Base-by-base conservation (phyloP, 1,140 invertebrate species). In the Leptopilina boulardi region DNA sequence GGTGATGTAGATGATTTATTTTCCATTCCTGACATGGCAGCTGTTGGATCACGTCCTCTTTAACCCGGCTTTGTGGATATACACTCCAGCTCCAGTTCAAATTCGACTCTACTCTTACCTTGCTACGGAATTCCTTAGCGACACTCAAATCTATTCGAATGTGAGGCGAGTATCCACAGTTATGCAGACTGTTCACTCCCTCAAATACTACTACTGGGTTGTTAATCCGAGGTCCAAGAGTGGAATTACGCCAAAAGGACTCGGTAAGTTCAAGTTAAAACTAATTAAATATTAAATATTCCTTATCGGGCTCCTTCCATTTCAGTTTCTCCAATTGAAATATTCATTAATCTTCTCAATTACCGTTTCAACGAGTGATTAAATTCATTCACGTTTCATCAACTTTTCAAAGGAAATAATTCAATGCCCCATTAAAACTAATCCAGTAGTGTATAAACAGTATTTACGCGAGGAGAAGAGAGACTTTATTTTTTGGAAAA, bases 191-290 rank as follows among this genome's bases (percentile, higher is more conserved):
- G 97, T 99, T 79, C 98, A 99, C 88, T 98, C 99, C 0, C 92
- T 99, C 38, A 99, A 99, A 91, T 99, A 98, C 88, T 99, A 99
- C 91, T 99, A 99, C 89, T 99, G 98, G 98, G 97, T 99, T 15
- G 96, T 97, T 3, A 99, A 98, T 93, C 98, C 98, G 1, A 93
- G 96, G 81, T 94, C 96, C 44, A 98, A 98, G 89, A 99, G 97
- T 91, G 98, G 97, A 41, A 98, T 99, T 83, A 95, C 94, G 44
- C 97, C 98, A 4, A 99, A 99, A 91, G 98, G 97, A 87, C 90
- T 97, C 75, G 97, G 98, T 99, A 90, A 93, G 94, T 89, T 51
- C 47, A 47, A 47, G 44, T 47, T 47, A 47, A 23, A 54, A 26
- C 41, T 44, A 56, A 41, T 26, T 47, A 74, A 26, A 21, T 74